These are phyloP conservation scores for Bufo gargarizans DNA, from an alignment of 2,113 vertebrate genomes.

Conservation along the genomic window DNA sequence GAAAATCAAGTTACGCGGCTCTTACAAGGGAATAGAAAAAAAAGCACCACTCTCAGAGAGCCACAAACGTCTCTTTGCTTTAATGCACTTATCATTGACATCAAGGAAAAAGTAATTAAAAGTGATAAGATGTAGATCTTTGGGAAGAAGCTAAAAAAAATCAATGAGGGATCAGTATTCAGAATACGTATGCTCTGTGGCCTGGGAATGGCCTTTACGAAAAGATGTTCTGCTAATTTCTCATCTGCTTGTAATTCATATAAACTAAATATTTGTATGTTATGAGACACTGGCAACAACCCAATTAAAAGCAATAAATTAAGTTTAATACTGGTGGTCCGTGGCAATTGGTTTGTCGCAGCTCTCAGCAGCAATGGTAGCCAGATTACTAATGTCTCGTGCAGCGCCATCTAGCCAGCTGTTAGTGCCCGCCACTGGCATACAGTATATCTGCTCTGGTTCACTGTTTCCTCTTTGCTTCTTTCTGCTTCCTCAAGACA, in stretches of 20 bases:
- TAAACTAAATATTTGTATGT: not conserved
- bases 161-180: conserved; percentile 54
- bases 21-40: conserved; percentile 45
- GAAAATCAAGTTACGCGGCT: conserved; percentile 56
- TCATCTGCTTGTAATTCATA: not conserved
- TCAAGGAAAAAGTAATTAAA: conserved; percentile 59
- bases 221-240: conserved; percentile 27
- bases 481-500: too few species aligned
- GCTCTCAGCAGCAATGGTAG: too few species aligned
- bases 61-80: conserved; percentile 50
- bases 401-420: too few species aligned
- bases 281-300: not conserved
- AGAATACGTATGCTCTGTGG: conserved; percentile 23
- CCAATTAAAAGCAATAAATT: too few species aligned
- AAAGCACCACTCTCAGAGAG: conserved; percentile 27
- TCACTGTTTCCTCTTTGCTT: too few species aligned
- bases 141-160: conserved; percentile 45
- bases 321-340: too few species aligned
- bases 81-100: conserved; percentile 55
- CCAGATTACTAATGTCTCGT: too few species aligned
- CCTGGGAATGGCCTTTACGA: conserved; percentile 42
- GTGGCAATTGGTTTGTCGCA: too few species aligned
- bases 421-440: too few species aligned
- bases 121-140: conserved; percentile 58
- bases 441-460: too few species aligned